Evolutionary conservation across 2,888 invertebrate genomes (phyloP).

Genomic region (Pinctada fucata): DNA sequence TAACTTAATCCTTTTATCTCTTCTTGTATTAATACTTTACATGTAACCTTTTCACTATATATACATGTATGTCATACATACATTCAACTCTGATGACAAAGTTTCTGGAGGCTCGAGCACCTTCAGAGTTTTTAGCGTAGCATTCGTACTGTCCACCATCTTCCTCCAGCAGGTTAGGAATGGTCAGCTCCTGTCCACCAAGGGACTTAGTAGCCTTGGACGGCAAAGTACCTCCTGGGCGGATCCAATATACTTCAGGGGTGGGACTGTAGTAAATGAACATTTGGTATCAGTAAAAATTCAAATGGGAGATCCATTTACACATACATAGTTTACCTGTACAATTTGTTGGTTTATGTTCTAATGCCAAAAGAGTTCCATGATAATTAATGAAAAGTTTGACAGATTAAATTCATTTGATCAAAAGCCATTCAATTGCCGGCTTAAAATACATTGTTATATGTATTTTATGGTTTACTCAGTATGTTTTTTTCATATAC

Average conservation of each 20-base stretch:
- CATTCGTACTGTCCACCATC: slow-evolving; percentile 96
- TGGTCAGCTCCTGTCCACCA: slow-evolving; percentile 88
- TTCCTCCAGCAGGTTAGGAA: slow-evolving; percentile 77
- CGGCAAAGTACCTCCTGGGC: slow-evolving; percentile 78
- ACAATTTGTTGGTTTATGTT: too few species aligned
- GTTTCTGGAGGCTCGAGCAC: slow-evolving; percentile 71
- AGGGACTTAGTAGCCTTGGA: slow-evolving; percentile 63
- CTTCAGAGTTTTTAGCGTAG: slow-evolving; percentile 77
- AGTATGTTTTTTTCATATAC: too few species aligned
- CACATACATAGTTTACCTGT: too few species aligned
- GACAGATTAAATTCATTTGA: too few species aligned
- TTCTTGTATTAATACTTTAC: background rate
- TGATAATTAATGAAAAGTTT: too few species aligned
- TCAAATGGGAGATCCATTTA: too few species aligned
- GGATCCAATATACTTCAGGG: slow-evolving; percentile 95
- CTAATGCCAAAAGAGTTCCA: too few species aligned
- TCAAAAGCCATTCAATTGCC: too few species aligned
- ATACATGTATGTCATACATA: slow-evolving; percentile 60
- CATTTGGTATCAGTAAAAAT: too few species aligned
- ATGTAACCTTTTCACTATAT: background rate
- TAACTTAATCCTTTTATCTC: background rate
- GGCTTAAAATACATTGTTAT: too few species aligned
- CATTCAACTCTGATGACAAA: slow-evolving; percentile 77
- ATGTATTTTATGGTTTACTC: too few species aligned
- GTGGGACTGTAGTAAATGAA: slow-evolving; percentile 83